Evolutionary conservation across 2,888 invertebrate species (phyloP), one percentile per base, ranked within the genome.

Genomic region (Sympetrum striolatum): DNA sequence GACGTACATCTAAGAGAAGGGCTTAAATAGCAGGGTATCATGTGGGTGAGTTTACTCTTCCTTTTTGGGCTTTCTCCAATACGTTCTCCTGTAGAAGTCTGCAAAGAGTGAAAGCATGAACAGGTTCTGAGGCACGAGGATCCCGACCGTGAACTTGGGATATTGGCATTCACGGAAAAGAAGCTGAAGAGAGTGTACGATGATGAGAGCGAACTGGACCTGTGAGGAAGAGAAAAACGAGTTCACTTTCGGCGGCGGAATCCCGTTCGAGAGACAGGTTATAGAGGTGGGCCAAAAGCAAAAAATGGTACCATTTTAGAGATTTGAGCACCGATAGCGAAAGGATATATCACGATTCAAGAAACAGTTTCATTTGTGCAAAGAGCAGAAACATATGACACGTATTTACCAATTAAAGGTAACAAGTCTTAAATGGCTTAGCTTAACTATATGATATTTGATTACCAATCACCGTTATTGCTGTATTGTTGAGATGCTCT

Each of bases 71-170:
- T 73, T 73, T 90, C 92, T 93, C 0, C 96, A 92, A 92, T 97
- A 97, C 0, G 95, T 92, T 92, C 95, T 96, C 86, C 95, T 95
- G 92, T 97, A 97, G 93, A 97, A 97, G 91, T 97, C 96, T 0
- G 94, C 92, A 92, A 97, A 97, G 2, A 97, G 93, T 4, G 95
- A 92, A 0, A 96, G 93, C 95, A 97, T 96, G 92, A 96, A 96
- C 0, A 95, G 73, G 93, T 96, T 96, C 92, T 97, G 96, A 0
- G 96, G 95, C 0, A 96, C 93, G 81, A 96, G 94, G 0, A 96
- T n/a, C 0, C 94, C 94, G 0, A 95, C 93, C 0, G 93, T 93
- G 94, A 95, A 95, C 15, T 94, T 94, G 1, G 96, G 96, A 92
- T 95, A 96, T 0, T 92, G 94, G 92, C 97, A 97, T 91, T 95